Percentiles rank a stretch among this genome's conserved stretches.
Conservation (phyloP, 92 coral and sea anemone genomes). For the Porites rus region DNA sequence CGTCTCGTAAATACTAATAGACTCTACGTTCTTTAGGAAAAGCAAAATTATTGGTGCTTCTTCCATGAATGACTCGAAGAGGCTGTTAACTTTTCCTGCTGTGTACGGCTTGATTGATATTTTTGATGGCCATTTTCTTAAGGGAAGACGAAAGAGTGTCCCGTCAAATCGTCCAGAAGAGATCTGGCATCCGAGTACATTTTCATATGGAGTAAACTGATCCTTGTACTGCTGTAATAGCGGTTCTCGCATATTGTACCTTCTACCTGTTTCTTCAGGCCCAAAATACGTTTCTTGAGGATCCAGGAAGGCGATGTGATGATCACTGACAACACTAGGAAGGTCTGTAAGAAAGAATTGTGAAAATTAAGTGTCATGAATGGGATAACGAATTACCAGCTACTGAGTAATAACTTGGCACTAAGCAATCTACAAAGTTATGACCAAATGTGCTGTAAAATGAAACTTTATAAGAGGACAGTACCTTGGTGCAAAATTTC, state of each 20-base stretch:
- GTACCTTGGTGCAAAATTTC: too few species aligned
- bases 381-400: too few species aligned
- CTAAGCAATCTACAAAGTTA: too few species aligned
- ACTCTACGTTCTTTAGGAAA: slow-evolving; percentile 85
- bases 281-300: slow-evolving; percentile 97
- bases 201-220: slow-evolving; percentile 93
- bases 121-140: slow-evolving; percentile 94
- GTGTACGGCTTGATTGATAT: slow-evolving; percentile 90
- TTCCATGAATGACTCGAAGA: slow-evolving; percentile 89
- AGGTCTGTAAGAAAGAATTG: slow-evolving; percentile 61
- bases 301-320: slow-evolving; percentile 85
- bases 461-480: too few species aligned
- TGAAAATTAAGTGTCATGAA: too few species aligned
- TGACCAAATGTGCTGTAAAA: too few species aligned
- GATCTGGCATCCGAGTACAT: slow-evolving; percentile 84
- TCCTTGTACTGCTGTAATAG: slow-evolving; percentile 74
- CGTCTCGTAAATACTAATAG: slow-evolving; percentile 78
- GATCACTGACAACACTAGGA: slow-evolving; percentile 94
- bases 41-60: slow-evolving; percentile 87
- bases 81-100: slow-evolving; percentile 67
- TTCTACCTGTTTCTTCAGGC: slow-evolving; percentile 86
- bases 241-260: slow-evolving; percentile 78
- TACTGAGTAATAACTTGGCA: too few species aligned
- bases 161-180: slow-evolving; percentile 78
- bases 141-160: slow-evolving; percentile 94